Percentiles rank a stretch among this genome's conserved stretches.
These are phyloP conservation scores for Hymenochirus boettgeri DNA, from an alignment of 2,113 vertebrate genomes.

Conservation along the genomic window DNA sequence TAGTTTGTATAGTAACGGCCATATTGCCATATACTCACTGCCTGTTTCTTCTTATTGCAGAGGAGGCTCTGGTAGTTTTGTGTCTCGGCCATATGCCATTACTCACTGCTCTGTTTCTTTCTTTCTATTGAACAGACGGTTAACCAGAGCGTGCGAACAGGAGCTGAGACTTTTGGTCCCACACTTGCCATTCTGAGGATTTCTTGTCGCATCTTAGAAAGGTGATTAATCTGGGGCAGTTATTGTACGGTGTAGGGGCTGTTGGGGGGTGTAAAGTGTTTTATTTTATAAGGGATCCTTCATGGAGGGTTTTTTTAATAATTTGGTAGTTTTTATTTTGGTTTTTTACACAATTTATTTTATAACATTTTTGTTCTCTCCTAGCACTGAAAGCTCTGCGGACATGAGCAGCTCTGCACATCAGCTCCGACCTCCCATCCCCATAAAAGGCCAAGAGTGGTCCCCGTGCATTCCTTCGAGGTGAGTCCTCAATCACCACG, in stretches of 20 bases:
- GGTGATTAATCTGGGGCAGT: conserved; percentile 54
- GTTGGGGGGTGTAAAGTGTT: no score
- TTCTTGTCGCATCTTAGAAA: conserved; percentile 88
- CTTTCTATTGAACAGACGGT: conserved; percentile 58
- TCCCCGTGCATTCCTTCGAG: conserved; percentile 92
- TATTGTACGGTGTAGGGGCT: no score
- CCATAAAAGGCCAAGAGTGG: conserved; percentile 81
- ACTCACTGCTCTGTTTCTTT: background rate
- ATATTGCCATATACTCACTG: no score
- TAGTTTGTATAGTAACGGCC: no score
- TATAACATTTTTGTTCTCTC: background rate
- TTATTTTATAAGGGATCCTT: no score
- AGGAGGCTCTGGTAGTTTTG: no score
- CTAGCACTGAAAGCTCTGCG: conserved; percentile 82
- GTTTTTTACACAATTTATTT: no score
- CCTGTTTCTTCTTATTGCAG: no score
- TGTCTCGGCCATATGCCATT: no score
- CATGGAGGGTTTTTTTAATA: no score
- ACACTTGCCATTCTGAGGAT: conserved; percentile 90
- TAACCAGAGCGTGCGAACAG: conserved; percentile 82
- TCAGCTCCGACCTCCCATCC: conserved; percentile 60
- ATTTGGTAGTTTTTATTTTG: no score
- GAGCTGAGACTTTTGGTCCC: conserved; percentile 86
- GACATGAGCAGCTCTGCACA: conserved; percentile 82
- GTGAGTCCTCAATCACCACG: conserved; percentile 50